A percentile compares a stretch with the other conserved stretches of the same genome.
These are phyloP conservation scores for Hypanus sabinus DNA, from an alignment of 2,113 vertebrate genomes.

Conservation along the genomic window DNA sequence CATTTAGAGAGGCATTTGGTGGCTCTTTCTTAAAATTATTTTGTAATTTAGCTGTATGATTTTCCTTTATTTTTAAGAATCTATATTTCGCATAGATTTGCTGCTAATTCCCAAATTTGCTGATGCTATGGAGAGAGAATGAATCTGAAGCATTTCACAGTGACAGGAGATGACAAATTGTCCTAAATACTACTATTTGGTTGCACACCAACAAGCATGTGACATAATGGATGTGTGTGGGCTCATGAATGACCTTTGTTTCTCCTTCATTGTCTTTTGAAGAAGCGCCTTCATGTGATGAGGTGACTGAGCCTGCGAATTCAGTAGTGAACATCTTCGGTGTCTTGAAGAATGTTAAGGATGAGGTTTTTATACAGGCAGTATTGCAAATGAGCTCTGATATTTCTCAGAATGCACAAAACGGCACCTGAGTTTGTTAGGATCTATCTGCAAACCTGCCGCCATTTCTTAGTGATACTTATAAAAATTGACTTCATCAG, in stretches of 20 bases:
- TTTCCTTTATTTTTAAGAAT: neutral
- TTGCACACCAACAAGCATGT: neutral
- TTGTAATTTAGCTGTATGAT: neutral
- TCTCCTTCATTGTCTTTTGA: constrained; percentile 12
- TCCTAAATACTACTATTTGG: constrained; percentile 18
- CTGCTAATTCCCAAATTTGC: constrained; percentile 5
- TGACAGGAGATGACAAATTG: neutral
- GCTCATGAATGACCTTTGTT: constrained; percentile 19
- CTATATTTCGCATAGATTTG: neutral
- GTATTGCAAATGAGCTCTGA: neutral
- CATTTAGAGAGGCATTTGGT: neutral
- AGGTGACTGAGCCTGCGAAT: neutral
- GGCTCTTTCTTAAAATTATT: neutral
- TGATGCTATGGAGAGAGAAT: neutral
- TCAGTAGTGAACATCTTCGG: neutral
- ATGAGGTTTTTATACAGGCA: neutral
- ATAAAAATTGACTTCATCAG: neutral
- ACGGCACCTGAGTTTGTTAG: neutral
- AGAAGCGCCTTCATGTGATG: neutral
- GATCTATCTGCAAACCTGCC: neutral
- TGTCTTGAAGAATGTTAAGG: neutral
- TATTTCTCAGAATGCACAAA: neutral
- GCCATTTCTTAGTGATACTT: neutral
- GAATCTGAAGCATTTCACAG: neutral
- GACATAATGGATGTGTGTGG: neutral